Conservation (phyloP, 2,888 invertebrate genomes). For the Lissocephala sabroskyi region DNA sequence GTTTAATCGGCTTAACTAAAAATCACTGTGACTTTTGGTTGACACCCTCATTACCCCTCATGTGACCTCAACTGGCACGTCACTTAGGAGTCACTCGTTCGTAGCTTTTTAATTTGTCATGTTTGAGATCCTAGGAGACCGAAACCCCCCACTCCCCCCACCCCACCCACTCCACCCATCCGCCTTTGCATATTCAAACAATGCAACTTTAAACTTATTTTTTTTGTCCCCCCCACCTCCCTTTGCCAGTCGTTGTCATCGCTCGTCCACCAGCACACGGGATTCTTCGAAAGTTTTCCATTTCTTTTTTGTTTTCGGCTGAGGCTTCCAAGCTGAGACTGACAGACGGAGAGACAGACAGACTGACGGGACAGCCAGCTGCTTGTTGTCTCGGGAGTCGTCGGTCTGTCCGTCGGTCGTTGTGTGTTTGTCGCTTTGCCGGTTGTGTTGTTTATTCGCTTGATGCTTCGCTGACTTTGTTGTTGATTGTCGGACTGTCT, state of each 20-base stretch:
- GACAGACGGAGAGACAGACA: no score
- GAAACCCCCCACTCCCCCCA: neutral
- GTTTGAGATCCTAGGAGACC: neutral
- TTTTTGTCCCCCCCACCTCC: no score
- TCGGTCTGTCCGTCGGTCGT: neutral
- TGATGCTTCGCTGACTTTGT: conserved; percentile 53
- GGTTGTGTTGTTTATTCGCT: conserved; percentile 47
- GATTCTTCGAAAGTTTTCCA: no score
- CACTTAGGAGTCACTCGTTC: conserved; percentile 17
- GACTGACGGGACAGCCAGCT: no score
- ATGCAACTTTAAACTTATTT: conserved; percentile 47
- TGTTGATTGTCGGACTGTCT: conserved; percentile 46
- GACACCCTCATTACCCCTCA: no score
- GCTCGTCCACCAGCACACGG: no score
- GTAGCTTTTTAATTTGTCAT: conserved; percentile 40
- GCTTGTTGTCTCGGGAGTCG: conserved; percentile 1
- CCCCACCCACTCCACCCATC: conserved; percentile 5
- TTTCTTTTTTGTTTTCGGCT: neutral
- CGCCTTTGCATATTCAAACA: conserved; percentile 32
- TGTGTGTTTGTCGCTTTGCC: conserved; percentile 12
- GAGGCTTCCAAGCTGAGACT: no score
- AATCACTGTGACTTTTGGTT: no score
- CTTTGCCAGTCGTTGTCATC: no score
- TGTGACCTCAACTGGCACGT: no score
- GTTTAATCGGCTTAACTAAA: no score